Base-by-base conservation (phyloP, 2,888 invertebrate genomes). In the Rhamphomyia laevipes region DNA sequence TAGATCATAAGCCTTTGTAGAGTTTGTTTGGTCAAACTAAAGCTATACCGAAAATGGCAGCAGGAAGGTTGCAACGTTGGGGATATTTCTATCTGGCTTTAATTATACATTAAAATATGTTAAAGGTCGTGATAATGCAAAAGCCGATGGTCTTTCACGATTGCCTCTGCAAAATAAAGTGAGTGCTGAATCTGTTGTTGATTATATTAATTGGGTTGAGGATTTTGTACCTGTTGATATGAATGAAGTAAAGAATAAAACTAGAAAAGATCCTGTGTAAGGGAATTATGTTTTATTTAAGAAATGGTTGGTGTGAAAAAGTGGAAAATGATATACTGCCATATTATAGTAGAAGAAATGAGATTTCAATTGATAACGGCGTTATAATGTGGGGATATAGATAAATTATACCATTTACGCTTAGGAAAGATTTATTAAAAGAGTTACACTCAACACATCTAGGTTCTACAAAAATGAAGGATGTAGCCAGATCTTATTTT, bases 1-100 rank as follows among this genome's bases (percentile, higher is more conserved):
- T 49, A 3, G 51, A 51, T 42, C 51, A 51, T 30, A 45, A 48
- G 30, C 51, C 45, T 2, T 31, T 51, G 10, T 17, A 44, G 47
- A 43, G 17, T 5, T 44, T 48, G 16, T 51, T 51, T 35, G 43
- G 47, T 12, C 43, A 18, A 12, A 51, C 40, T 16, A 47, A 43
- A 23, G 47, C 45, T 40, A 35, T 48, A 17, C 44, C 47, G 21
- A 18, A 27, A 11, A 51, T 45, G 42, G 42, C 51, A 7, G 49
- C 45, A 27, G 44, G 51, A 12, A 38, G 50, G 37, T 41, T 50
- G 40, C 37, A 50, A 16, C 38, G 47, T 4, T 50, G 41, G 47
- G 52, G 40, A 37, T 45, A 31, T 49, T 40, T 44, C 37, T 47
- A 17, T 49, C 47, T n/a, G n/a, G 30, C 6, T 49, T 49, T 11